Percentiles rank a stretch among this genome's conserved stretches.
Evolutionary conservation across 2,797 vertebrate genomes (phyloP).

Genomic region (Phataginus tricuspis): DNA sequence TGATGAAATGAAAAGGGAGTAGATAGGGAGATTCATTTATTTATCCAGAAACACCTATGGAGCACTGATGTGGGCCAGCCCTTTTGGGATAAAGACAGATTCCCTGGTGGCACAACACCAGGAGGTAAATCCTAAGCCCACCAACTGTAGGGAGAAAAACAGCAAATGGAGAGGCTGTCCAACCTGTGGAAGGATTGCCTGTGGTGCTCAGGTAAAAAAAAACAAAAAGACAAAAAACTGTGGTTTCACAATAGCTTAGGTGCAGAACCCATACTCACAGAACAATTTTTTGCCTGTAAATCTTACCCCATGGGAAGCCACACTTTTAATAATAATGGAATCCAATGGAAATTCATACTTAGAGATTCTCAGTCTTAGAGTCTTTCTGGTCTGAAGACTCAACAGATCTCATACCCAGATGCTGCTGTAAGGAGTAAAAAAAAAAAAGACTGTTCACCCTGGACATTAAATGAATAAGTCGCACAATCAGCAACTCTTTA

Average conservation of each 20-base stretch:
- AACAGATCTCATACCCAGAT: not conserved
- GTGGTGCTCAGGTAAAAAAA: not conserved
- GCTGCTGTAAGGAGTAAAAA: not conserved
- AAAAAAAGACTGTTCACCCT: too few species aligned
- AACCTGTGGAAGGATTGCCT: not conserved
- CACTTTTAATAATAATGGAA: not conserved
- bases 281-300: not conserved
- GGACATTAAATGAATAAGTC: not conserved
- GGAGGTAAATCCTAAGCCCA: not conserved
- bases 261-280: not conserved
- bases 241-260: not conserved
- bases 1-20: not conserved
- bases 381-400: not conserved
- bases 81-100: not conserved
- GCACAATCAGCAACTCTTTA: not conserved
- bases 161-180: not conserved
- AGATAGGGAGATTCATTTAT: not conserved
- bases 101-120: not conserved
- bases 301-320: not conserved
- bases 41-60: not conserved
- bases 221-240: too few species aligned
- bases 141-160: not conserved
- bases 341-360: not conserved
- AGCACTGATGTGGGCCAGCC: not conserved
- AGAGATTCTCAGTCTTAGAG: not conserved